Conservation (phyloP, 2,797 vertebrate genomes). For the Rhincodon typus region DNA sequence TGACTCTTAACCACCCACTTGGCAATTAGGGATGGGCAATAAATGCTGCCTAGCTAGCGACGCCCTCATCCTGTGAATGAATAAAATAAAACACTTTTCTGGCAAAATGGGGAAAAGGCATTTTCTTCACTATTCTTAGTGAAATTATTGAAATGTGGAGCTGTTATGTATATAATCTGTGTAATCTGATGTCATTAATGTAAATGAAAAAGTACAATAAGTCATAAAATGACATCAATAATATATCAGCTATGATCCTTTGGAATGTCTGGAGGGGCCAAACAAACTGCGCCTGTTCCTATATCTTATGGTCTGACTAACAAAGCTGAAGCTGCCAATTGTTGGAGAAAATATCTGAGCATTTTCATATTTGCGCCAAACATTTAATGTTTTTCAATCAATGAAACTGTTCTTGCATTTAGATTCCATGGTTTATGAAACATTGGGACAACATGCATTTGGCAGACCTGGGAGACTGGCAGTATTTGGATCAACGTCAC, state of each 20-base stretch:
- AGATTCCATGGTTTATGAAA: slow-evolving; percentile 71
- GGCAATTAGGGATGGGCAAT: too few relatives aligned
- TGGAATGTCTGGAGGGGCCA: too few relatives aligned
- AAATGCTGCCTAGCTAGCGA: too few relatives aligned
- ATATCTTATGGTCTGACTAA: too few relatives aligned
- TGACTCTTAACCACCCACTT: too few relatives aligned
- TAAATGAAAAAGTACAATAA: background rate
- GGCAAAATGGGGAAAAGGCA: background rate
- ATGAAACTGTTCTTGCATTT: background rate
- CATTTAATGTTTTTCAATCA: background rate
- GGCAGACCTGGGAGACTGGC: slow-evolving; percentile 61
- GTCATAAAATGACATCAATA: background rate
- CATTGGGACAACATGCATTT: slow-evolving; percentile 63
- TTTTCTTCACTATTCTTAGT: background rate
- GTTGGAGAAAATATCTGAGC: background rate
- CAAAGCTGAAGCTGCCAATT: background rate
- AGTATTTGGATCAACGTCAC: slow-evolving; percentile 65
- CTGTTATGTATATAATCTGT: background rate
- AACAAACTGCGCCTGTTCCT: too few relatives aligned
- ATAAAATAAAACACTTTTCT: background rate
- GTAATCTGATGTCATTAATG: background rate
- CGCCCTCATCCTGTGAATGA: too few relatives aligned
- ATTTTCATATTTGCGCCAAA: background rate
- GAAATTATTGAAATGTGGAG: background rate
- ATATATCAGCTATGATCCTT: too few relatives aligned